Evolutionary conservation across 2,888 invertebrate species (phyloP), one percentile per base, ranked within the genome.

Genomic region (Rhingia rostrata): DNA sequence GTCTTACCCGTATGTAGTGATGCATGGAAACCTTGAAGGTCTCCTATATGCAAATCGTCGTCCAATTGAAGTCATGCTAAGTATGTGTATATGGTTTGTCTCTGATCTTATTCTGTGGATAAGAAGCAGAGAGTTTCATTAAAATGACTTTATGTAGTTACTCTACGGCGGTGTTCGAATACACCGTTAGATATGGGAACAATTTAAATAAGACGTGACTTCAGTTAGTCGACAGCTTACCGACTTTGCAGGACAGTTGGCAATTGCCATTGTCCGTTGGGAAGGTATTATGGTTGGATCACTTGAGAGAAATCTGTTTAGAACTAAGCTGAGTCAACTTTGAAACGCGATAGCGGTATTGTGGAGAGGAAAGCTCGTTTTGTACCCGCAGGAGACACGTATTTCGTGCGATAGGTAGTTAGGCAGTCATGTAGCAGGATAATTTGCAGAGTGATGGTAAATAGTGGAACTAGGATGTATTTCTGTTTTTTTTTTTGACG

Each of bases 161-260:
- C 22, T 53, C 60, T 60, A 7, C 54, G 9, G 0, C 12, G 22
- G 7, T 0, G 35, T 33, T 6, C 6, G 10, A 51, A 22, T 22
- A 2, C 22, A 22, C 77, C 41, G 67, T 74, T 80, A 54, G 58
- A 81, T 54, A 39, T 14, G 32, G n/a, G 78, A 73, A 78, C 7
- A 51, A 83, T 64, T 83, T 74, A 41, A 83, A 79, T 83, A 79
- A 83, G 79, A 83, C 83, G 69, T 83, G 83, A 79, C 83, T 83
- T 37, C 73, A 47, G 73, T 74, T 74, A 53, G 56, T 30, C n/a
- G 58, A 41, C 33, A 33, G 51, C n/a, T 30, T 10, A 37, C 37
- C 30, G 30, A n/a, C n/a, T 4, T 7, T 14, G 41, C 22, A 45
- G 53, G 33, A 35, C 35, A 14, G 54, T 22, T 33, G 22, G 22